These are phyloP conservation scores for Pyrocoelia pectoralis DNA, from an alignment of 2,888 invertebrate species.

Conservation along the genomic window DNA sequence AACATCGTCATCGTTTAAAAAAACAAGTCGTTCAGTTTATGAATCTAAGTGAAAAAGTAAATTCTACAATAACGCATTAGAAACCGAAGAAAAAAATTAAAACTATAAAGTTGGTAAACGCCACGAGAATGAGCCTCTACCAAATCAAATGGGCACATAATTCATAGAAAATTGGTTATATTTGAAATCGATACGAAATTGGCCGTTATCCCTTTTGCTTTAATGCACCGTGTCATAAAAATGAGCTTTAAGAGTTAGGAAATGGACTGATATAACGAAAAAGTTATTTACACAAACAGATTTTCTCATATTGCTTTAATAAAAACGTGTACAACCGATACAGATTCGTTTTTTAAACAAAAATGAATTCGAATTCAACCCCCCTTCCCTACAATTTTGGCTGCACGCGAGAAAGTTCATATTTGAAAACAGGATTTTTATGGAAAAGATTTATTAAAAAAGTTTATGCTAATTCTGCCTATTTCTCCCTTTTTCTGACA, in stretches of 20 bases:
- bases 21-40: too few relatives aligned
- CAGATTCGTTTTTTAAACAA: neutral
- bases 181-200: conserved; percentile 10
- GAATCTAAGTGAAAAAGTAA: neutral
- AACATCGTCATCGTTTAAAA: too few relatives aligned
- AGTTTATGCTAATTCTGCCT: too few relatives aligned
- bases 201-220: conserved; percentile 11
- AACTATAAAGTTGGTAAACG: conserved; percentile 2
- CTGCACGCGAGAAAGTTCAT: too few relatives aligned
- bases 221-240: conserved; percentile 9
- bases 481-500: too few relatives aligned
- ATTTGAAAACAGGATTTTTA: too few relatives aligned
- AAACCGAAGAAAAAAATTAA: neutral
- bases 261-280: conserved; percentile 11
- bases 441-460: too few relatives aligned
- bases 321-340: neutral
- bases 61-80: neutral
- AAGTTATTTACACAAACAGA: conserved; percentile 10
- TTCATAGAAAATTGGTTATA: conserved; percentile 12
- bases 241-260: conserved; percentile 7
- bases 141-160: conserved; percentile 10
- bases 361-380: too few relatives aligned
- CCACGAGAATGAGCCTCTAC: neutral
- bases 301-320: conserved; percentile 2
- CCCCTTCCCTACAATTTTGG: too few relatives aligned